Conservation (phyloP, 2,113 vertebrate genomes). For the Stegastes partitus region DNA sequence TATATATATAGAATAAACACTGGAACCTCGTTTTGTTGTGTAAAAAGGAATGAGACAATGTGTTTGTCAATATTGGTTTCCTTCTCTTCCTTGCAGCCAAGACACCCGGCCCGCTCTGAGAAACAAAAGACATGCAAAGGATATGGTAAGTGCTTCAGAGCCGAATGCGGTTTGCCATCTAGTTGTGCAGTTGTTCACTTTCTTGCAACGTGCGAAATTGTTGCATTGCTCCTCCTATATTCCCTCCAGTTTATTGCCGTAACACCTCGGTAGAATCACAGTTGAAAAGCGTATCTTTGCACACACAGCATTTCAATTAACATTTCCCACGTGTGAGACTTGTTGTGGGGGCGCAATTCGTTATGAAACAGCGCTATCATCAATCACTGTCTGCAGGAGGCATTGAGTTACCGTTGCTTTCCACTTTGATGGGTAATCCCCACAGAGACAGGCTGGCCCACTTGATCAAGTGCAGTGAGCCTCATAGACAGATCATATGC, state of each 20-base stretch:
- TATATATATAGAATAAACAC: constrained; percentile 1
- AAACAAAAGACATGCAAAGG: constrained; percentile 55
- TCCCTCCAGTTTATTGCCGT: constrained; percentile 49
- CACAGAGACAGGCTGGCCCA: constrained; percentile 76
- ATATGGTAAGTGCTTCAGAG: constrained; percentile 66
- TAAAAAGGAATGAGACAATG: not conserved
- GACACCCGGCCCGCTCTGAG: constrained; percentile 50
- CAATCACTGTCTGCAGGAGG: constrained; percentile 85
- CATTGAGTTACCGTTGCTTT: constrained; percentile 83
- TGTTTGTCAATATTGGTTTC: constrained; percentile 11
- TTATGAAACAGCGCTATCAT: constrained; percentile 82
- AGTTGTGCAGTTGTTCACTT: constrained; percentile 30
- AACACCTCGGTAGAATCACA: constrained; percentile 46
- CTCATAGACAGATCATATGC: constrained; percentile 77
- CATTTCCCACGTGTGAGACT: constrained; percentile 76
- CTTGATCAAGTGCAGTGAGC: constrained; percentile 85
- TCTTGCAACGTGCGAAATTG: constrained; percentile 24
- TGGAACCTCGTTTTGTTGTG: not conserved
- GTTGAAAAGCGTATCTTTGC: constrained; percentile 67
- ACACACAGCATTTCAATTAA: constrained; percentile 82
- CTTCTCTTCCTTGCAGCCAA: constrained; percentile 31
- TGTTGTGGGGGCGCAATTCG: constrained; percentile 74
- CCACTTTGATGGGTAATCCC: constrained; percentile 85
- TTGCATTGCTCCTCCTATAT: not conserved
- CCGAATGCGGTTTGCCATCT: constrained; percentile 37